phyloP scores from a whole-genome alignment of 1,140 invertebrate genomes.

The Drosophila pallidifrons region DNA sequence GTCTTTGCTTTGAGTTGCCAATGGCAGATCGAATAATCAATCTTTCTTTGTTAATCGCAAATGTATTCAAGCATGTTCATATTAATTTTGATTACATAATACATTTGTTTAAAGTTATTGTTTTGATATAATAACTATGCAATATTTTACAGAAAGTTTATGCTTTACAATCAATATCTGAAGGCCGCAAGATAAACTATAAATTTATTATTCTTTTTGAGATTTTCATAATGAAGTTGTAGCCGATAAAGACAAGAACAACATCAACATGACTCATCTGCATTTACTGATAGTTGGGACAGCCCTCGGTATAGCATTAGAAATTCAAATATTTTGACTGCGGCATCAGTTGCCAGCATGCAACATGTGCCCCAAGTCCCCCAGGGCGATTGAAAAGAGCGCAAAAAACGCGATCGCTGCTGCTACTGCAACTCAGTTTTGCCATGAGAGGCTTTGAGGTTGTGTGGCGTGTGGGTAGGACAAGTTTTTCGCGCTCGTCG shows the following conservation, averaged over 20 bases:
- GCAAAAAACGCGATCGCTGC: constrained; percentile 43
- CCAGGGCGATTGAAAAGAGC: constrained; percentile 67
- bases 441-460: not conserved
- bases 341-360: constrained; percentile 52
- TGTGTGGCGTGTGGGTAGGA: constrained; percentile 53
- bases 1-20: too few relatives aligned
- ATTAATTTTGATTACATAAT: too few relatives aligned
- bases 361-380: constrained; percentile 55
- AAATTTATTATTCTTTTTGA: constrained; percentile 8
- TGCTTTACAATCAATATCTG: too few relatives aligned
- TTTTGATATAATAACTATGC: too few relatives aligned
- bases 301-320: constrained; percentile 73
- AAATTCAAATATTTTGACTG: constrained; percentile 81
- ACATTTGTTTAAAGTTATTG: too few relatives aligned
- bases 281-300: constrained; percentile 39
- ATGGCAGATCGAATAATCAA: too few relatives aligned
- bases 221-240: constrained; percentile 31
- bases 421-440: constrained; percentile 30
- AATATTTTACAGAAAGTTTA: too few relatives aligned
- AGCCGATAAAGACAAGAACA: constrained; percentile 8
- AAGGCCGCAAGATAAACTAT: too few relatives aligned
- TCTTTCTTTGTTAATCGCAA: too few relatives aligned
- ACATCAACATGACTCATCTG: constrained; percentile 43
- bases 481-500: constrained; percentile 57
- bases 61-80: too few relatives aligned